These are phyloP conservation scores for Sphenodon punctatus DNA, from an alignment of 2,797 vertebrate genomes.

Conservation along the genomic window DNA sequence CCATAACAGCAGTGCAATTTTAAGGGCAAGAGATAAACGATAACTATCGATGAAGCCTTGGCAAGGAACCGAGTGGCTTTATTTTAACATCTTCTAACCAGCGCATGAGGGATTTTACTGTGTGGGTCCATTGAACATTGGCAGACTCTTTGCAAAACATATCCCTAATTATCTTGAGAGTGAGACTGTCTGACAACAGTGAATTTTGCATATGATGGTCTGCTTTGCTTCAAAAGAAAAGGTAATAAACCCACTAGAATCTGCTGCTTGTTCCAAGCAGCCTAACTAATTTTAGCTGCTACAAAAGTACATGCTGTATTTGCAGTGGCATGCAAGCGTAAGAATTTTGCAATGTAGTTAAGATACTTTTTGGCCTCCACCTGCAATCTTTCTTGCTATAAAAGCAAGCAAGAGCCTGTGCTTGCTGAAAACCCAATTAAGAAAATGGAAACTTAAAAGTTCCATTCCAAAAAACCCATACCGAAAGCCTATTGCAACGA, in stretches of 20 bases:
- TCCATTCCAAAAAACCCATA: conserved; percentile 9
- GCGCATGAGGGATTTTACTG: neutral
- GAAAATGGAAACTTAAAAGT: conserved; percentile 36
- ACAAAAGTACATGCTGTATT: conserved; percentile 7
- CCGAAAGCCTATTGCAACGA: conserved; percentile 10
- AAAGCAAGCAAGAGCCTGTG: neutral
- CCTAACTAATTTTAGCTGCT: neutral
- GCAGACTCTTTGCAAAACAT: neutral
- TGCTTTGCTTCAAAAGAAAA: neutral
- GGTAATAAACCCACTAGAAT: conserved; percentile 1
- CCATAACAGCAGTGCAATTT: neutral
- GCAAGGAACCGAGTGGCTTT: neutral
- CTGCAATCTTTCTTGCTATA: neutral
- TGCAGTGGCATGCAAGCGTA: neutral
- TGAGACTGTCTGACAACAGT: conserved; percentile 9
- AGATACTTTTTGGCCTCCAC: neutral
- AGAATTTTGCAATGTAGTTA: neutral
- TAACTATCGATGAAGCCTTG: neutral
- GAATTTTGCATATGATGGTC: neutral
- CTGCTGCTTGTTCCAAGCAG: neutral
- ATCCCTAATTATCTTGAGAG: conserved; percentile 9
- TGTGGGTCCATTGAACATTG: neutral
- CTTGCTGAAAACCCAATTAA: conserved; percentile 25
- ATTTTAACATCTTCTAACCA: neutral
- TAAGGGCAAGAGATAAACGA: neutral